Base-by-base conservation (phyloP, 2,113 vertebrate genomes). In the Anolis carolinensis region DNA sequence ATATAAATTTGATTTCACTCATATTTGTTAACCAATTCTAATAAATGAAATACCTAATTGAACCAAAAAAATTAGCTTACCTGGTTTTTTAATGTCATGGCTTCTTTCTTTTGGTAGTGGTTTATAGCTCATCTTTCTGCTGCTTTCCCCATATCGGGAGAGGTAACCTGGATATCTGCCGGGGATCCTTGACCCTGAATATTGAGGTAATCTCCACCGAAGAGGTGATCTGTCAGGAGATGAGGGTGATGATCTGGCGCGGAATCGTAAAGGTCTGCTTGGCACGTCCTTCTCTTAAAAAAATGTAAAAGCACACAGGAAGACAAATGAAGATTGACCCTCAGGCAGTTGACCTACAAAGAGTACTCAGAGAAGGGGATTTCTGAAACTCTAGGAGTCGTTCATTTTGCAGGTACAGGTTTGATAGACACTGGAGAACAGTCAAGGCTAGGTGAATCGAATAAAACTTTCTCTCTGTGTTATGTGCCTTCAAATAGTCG, bases 51-150 rank as follows among this genome's bases (percentile, higher is more conserved):
- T 50, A 82, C 55, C 55, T 59, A 11, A 0, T 27, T 67, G 88
- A 74, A 55, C 67, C 5, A 1, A 36, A 81, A 72, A 55, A 39
- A 30, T 5, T 7, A 10, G 90, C 96, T 95, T 95, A 99, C 99
- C 98, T 20, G 98, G 95, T 94, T 98, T 98, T 48, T 94, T 95
- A 4, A 93, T 91, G 84, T 97, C 96, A 34, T 97, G 96, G 52
- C 95, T 97, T 90, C 97, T 96, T 91, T 97, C 96, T 59, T 97
- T 97, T 0, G 95, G 97, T 91, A 97, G 92, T 0, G 97, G 97
- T 81, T 96, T 94, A 44, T 97, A 95, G 79, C 97, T 96, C 95
- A 96, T 96, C 92, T 95, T 96, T 89, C 95, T 95, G 86, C 86
- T 93, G 87, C 92, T 96, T 44, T 97, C 95, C 74, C 97, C 97